Evolutionary conservation across 2,888 invertebrate genomes (phyloP).

Genomic region (Drosophila hamatofila): DNA sequence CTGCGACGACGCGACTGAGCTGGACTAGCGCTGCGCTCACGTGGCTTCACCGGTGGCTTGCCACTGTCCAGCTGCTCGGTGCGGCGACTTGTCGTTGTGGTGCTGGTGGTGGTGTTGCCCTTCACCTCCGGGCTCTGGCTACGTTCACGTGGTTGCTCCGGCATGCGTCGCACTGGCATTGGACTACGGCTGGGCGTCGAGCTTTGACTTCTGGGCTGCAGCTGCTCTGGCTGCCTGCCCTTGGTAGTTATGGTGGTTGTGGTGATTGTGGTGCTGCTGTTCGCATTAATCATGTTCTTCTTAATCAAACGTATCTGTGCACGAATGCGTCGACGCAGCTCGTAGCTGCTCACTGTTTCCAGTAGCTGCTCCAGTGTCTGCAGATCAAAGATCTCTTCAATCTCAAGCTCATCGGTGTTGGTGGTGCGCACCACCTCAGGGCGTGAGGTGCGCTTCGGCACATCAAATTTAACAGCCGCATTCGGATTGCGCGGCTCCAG

Average conservation of each 20-base stretch:
- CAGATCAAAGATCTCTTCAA: slow-evolving; percentile 91
- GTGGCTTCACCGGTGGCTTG: slow-evolving; percentile 70
- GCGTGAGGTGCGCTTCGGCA: slow-evolving; percentile 86
- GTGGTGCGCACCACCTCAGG: slow-evolving; percentile 84
- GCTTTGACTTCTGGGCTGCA: slow-evolving; percentile 34
- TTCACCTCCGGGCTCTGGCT: slow-evolving; percentile 52
- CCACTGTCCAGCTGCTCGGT: slow-evolving; percentile 61
- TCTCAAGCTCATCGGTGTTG: slow-evolving; percentile 84
- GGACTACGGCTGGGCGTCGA: slow-evolving; percentile 51
- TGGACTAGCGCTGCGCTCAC: slow-evolving; percentile 70
- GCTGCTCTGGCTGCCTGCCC: slow-evolving; percentile 26
- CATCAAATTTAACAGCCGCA: slow-evolving; percentile 89
- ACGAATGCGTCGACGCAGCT: slow-evolving; percentile 91
- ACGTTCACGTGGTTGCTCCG: slow-evolving; percentile 41
- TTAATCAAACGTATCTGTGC: slow-evolving; percentile 91
- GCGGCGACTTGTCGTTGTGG: slow-evolving; percentile 6
- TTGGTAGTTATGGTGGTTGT: slow-evolving; percentile 42
- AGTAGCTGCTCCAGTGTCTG: slow-evolving; percentile 90
- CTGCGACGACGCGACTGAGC: slow-evolving; percentile 73
- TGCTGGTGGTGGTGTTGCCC: slow-evolving; percentile 29
- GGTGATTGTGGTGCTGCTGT: slow-evolving; percentile 49
- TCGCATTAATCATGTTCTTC: slow-evolving; percentile 87
- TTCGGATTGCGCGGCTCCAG: slow-evolving; percentile 85
- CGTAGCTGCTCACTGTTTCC: slow-evolving; percentile 91
- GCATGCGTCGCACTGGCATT: slow-evolving; percentile 26